Evolutionary conservation across 92 coral and sea anemone species (phyloP).

Genomic region (Heliopora coerulea): DNA sequence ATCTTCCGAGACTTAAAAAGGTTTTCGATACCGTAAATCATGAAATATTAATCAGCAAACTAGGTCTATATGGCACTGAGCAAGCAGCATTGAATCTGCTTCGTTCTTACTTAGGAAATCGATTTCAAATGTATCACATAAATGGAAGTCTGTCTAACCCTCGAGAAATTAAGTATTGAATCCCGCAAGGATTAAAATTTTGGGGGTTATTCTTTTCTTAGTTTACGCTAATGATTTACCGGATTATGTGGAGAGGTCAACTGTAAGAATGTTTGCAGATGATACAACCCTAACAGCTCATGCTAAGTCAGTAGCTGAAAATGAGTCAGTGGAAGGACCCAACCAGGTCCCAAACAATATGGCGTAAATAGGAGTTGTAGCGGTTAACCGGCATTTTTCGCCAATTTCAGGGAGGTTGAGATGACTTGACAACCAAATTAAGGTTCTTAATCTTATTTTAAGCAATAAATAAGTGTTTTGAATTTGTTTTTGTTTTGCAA

Average conservation of each 20-base stretch:
- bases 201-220: conserved; percentile 4
- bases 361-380: too few relatives aligned
- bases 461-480: too few relatives aligned
- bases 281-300: conserved; percentile 1
- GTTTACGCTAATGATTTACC: not conserved
- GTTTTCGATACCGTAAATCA: conserved; percentile 3
- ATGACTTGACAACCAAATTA: too few relatives aligned
- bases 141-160: not conserved
- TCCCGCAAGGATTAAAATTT: conserved; percentile 11
- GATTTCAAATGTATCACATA: not conserved
- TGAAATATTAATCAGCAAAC: not conserved
- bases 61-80: not conserved
- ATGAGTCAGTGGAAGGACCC: too few relatives aligned
- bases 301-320: not conserved
- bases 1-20: not conserved
- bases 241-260: conserved; percentile 1
- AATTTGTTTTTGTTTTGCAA: too few relatives aligned
- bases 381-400: too few relatives aligned
- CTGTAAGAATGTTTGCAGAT: conserved; percentile 19
- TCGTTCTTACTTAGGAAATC: not conserved
- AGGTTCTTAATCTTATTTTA: too few relatives aligned
- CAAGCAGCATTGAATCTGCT: not conserved
- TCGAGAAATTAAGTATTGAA: not conserved
- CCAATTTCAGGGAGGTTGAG: too few relatives aligned
- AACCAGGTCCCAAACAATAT: too few relatives aligned